Evolutionary conservation across 2,888 invertebrate genomes (phyloP), one percentile per base, ranked within the genome.

Genomic region (Melikaiella ostensackeni): DNA sequence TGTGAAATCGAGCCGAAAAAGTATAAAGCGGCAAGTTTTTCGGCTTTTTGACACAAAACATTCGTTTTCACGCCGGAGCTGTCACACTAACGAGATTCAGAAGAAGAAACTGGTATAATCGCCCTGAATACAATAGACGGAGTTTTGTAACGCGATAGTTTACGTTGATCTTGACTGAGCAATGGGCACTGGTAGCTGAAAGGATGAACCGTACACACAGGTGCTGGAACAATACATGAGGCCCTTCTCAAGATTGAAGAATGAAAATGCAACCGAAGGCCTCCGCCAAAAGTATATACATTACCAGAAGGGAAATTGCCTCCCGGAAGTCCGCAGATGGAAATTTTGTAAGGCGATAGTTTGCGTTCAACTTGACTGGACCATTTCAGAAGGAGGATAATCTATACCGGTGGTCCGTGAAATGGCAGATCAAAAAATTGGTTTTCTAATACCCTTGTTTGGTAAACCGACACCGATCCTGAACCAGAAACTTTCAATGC

Each of bases 111-210:
- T 70, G 75, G 73, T 75, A 75, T 61, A 27, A 38, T 76, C 50
- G 75, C 7, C 19, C 19, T 61, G 75, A 61, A 21, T 70, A 50
- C 33, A 70, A 70, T 55, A 70, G 30, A 8, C 33, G 27, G 27
- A 9, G 64, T 77, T 63, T 75, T 81, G 80, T 80, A 82, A 82
- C 78, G 79, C 80, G 83, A 83, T 83, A 81, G 83, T 83, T 84
- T 83, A 82, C 80, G 80, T 83, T 80, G 77, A 82, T 83, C 83
- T 84, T 83, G 84, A 83, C 80, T 82, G 83, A 77, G 75, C 83
- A 83, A 80, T 79, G 24, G 57, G 57, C 50, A 50, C 55, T 55
- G 55, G 55, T 55, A 74, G 77, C 74, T 75, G 55, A 21, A 30
- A 61, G 79, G 77, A 77, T 80, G 80, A 81, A 66, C 82, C 75